Conservation (phyloP, 1,140 invertebrate species). For the Epicauta chinensis region DNA sequence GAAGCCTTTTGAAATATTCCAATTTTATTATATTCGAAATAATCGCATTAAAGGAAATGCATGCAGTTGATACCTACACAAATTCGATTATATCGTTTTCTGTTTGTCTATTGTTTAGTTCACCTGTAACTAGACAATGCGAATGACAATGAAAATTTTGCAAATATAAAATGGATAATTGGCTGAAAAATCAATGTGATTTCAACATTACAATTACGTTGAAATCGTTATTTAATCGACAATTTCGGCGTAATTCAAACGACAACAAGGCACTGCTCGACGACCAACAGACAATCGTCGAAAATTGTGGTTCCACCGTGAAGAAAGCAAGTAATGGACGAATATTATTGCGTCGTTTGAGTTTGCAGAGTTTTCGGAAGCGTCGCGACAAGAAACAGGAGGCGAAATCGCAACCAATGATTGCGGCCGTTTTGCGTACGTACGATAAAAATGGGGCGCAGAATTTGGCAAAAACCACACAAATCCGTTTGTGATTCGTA, state of each 20-base stretch:
- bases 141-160: background rate
- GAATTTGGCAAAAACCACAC: background rate
- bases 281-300: background rate
- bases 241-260: background rate
- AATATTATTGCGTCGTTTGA: constrained; percentile 22
- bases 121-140: too few species aligned
- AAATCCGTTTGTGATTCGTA: constrained; percentile 12
- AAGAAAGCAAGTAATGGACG: background rate
- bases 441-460: constrained; percentile 21
- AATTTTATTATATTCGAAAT: constrained; percentile 10
- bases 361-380: constrained; percentile 22
- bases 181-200: constrained; percentile 12
- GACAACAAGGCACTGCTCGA: constrained; percentile 1
- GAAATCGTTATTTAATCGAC: background rate
- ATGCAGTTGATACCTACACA: background rate
- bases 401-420: constrained; percentile 21
- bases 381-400: constrained; percentile 21
- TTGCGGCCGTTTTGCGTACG: constrained; percentile 26
- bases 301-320: background rate
- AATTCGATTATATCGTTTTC: too few species aligned
- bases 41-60: constrained; percentile 8
- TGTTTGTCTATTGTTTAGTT: too few species aligned
- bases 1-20: constrained; percentile 12
- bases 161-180: constrained; percentile 9
- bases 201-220: background rate